Evolutionary conservation across 1,140 invertebrate species (phyloP).

Genomic region (Ganaspis sp.): DNA sequence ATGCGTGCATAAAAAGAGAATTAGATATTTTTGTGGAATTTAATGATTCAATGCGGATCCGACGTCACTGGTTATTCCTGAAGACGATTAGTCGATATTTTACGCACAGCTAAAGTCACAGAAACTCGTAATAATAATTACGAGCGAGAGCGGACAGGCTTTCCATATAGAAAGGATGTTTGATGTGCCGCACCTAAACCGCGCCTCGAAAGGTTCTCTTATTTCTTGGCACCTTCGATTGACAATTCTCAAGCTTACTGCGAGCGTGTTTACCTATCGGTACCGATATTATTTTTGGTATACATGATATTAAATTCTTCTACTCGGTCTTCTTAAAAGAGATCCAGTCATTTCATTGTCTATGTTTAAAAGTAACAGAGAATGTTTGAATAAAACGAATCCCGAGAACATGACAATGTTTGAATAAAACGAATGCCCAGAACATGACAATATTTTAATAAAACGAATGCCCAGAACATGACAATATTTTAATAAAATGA

Average conservation of each 20-base stretch:
- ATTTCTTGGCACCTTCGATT: slow-evolving; percentile 71
- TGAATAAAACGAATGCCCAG: too few relatives aligned
- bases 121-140: slow-evolving; percentile 57
- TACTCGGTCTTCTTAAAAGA: not conserved
- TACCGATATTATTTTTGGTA: slow-evolving; percentile 38
- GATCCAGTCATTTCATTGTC: not conserved
- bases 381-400: not conserved
- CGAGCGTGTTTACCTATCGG: slow-evolving; percentile 54
- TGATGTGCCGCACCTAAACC: slow-evolving; percentile 70
- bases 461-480: too few relatives aligned
- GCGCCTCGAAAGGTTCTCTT: slow-evolving; percentile 63
- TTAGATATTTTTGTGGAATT: not conserved
- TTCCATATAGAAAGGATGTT: slow-evolving; percentile 72
- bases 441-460: too few relatives aligned
- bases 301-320: slow-evolving; percentile 3
- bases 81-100: slow-evolving; percentile 38
- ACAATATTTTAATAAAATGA: too few relatives aligned
- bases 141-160: slow-evolving; percentile 53
- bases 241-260: slow-evolving; percentile 71
- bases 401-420: too few relatives aligned
- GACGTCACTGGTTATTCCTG: not conserved
- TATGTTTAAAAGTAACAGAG: not conserved
- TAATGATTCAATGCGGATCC: not conserved
- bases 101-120: slow-evolving; percentile 41
- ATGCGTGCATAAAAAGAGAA: too few relatives aligned